Evolutionary conservation across 2,888 invertebrate genomes (phyloP).

Genomic region (Caenorhabditis sulstoni): DNA sequence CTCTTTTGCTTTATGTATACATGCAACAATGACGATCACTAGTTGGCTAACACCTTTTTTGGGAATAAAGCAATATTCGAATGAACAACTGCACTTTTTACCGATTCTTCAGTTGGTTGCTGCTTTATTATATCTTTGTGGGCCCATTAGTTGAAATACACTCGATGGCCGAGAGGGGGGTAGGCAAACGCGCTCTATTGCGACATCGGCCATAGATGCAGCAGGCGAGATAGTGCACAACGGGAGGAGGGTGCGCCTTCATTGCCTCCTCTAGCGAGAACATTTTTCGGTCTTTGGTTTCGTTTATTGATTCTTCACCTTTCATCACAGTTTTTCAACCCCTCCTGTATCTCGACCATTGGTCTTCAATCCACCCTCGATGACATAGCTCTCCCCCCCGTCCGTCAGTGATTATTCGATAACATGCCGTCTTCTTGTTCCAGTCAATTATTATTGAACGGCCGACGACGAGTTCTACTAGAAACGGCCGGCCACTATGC

Average conservation of each 20-base stretch:
- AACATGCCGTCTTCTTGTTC: conserved; percentile 28
- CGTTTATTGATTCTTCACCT: conserved; percentile 34
- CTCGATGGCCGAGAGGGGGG: neutral
- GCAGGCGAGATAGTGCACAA: neutral
- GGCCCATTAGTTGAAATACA: neutral
- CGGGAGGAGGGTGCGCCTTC: neutral
- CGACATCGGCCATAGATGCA: neutral
- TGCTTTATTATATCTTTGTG: neutral
- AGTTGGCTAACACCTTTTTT: neutral
- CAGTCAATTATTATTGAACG: conserved; percentile 9
- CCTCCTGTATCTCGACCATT: conserved; percentile 13
- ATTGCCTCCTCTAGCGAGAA: conserved; percentile 25
- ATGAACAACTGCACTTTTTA: neutral
- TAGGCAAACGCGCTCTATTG: neutral
- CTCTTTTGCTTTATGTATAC: conserved; percentile 15
- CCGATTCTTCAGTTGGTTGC: neutral
- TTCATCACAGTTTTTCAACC: conserved; percentile 7
- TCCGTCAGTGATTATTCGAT: neutral
- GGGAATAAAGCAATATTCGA: conserved; percentile 11
- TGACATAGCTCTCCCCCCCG: neutral
- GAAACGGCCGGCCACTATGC: conserved; percentile 17
- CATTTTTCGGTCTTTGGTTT: conserved; percentile 69
- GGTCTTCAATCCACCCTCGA: neutral
- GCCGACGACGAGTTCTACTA: neutral
- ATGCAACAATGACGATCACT: conserved; percentile 8